These are phyloP conservation scores for Pseudopodoces humilis DNA, from an alignment of 2,113 vertebrate genomes.

Conservation along the genomic window DNA sequence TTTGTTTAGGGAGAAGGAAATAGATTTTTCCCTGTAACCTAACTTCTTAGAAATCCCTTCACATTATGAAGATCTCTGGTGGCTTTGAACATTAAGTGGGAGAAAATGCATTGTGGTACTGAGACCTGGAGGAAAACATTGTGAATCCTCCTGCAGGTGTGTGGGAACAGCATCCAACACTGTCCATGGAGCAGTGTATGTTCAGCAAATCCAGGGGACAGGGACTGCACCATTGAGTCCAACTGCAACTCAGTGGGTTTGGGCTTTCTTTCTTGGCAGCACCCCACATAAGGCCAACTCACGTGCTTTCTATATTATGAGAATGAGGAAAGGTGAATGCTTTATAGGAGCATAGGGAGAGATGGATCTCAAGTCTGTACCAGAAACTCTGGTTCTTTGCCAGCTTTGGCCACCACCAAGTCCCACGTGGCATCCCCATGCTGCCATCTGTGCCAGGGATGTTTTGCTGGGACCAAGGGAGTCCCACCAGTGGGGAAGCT, in stretches of 20 bases:
- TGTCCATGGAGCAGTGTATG: background rate
- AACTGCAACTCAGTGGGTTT: background rate
- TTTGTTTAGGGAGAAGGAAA: background rate
- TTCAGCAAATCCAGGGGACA: background rate
- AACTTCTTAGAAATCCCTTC: background rate
- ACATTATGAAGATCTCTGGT: background rate
- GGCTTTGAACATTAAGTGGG: background rate
- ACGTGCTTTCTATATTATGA: background rate
- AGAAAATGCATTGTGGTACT: background rate
- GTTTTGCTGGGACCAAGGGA: background rate
- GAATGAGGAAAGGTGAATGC: background rate
- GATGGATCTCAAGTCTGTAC: background rate
- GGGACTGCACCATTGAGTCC: background rate
- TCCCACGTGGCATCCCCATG: rapidly evolving
- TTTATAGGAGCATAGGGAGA: background rate
- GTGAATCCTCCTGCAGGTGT: background rate
- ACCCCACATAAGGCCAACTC: background rate
- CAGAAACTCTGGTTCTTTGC: background rate
- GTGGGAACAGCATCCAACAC: background rate
- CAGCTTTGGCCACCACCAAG: background rate
- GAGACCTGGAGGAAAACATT: background rate
- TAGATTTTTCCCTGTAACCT: background rate
- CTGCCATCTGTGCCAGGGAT: background rate
- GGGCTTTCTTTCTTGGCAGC: background rate
- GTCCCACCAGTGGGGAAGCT: background rate